Conservation (phyloP, 2,888 invertebrate genomes). For the Chydorus sphaericus region DNA sequence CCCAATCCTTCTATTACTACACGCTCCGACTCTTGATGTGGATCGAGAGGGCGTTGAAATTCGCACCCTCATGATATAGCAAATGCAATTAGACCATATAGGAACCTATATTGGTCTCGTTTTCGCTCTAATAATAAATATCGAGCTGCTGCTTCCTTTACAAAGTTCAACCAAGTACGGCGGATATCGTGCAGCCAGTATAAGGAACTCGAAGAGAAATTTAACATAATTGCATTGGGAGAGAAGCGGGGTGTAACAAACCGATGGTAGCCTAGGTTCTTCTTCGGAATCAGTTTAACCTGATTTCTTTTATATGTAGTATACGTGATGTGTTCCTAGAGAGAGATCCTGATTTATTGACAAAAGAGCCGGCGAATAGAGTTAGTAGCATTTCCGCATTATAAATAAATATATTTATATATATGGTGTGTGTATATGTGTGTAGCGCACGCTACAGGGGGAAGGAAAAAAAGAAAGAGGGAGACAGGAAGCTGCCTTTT, state of each 20-base stretch:
- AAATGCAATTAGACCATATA: neutral
- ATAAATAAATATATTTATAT: neutral
- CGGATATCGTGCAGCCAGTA: neutral
- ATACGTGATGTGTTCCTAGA: too few relatives aligned
- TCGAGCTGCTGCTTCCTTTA: neutral
- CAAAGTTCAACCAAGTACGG: neutral
- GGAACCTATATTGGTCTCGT: neutral
- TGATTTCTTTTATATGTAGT: too few relatives aligned
- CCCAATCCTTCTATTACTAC: too few relatives aligned
- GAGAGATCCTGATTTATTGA: constrained; percentile 8
- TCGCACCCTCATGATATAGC: constrained; percentile 1
- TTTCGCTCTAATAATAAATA: too few relatives aligned
- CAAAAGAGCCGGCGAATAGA: neutral
- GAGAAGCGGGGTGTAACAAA: too few relatives aligned
- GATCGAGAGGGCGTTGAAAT: constrained; percentile 6
- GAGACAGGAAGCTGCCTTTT: constrained; percentile 5
- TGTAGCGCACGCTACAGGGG: neutral
- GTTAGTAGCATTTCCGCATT: neutral
- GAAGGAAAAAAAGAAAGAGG: neutral
- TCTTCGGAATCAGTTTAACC: too few relatives aligned
- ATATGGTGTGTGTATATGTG: neutral
- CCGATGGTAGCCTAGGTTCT: too few relatives aligned
- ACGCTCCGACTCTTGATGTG: too few relatives aligned
- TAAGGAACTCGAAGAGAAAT: neutral
- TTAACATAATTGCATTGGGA: constrained; percentile 6